phyloP scores from a whole-genome alignment of 2,888 invertebrate species.

The Cerceris ruficornis region DNA sequence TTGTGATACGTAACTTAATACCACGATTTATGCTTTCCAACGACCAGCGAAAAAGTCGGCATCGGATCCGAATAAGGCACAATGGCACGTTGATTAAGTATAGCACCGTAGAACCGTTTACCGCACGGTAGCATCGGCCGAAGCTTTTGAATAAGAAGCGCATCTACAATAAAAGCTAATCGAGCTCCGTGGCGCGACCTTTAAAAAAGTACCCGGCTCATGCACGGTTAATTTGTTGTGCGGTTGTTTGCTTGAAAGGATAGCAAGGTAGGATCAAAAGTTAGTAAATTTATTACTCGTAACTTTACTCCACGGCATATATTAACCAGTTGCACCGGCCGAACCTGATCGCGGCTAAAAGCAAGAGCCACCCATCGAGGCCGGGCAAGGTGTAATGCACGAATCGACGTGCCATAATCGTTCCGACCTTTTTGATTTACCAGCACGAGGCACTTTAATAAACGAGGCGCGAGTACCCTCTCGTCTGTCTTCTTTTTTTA shows the following conservation, averaged over 20 bases:
- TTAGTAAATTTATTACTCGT: constrained; percentile 53
- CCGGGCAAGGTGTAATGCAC: constrained; percentile 44
- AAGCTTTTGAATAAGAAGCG: constrained; percentile 1
- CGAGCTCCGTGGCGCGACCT: background rate
- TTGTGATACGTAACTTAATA: constrained; percentile 17
- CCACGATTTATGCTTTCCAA: constrained; percentile 4
- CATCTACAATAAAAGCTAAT: background rate
- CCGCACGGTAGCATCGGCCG: constrained; percentile 1
- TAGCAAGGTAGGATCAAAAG: constrained; percentile 42
- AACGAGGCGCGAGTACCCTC: background rate
- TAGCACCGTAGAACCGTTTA: background rate
- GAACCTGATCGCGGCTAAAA: constrained; percentile 34
- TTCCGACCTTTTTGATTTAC: constrained; percentile 34
- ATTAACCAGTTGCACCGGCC: constrained; percentile 46
- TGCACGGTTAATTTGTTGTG: constrained; percentile 32
- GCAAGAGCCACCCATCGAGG: constrained; percentile 45
- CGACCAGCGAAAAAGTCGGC: background rate
- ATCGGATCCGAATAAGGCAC: background rate
- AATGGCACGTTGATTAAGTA: constrained; percentile 6
- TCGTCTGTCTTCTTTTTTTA: background rate
- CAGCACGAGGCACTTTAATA: constrained; percentile 1
- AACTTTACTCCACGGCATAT: constrained; percentile 26
- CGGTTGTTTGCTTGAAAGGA: constrained; percentile 30
- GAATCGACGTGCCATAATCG: constrained; percentile 50
- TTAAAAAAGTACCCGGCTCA: constrained; percentile 21